Evolutionary conservation across 2,113 vertebrate genomes (phyloP).

Genomic region (Catharus bicknelli): DNA sequence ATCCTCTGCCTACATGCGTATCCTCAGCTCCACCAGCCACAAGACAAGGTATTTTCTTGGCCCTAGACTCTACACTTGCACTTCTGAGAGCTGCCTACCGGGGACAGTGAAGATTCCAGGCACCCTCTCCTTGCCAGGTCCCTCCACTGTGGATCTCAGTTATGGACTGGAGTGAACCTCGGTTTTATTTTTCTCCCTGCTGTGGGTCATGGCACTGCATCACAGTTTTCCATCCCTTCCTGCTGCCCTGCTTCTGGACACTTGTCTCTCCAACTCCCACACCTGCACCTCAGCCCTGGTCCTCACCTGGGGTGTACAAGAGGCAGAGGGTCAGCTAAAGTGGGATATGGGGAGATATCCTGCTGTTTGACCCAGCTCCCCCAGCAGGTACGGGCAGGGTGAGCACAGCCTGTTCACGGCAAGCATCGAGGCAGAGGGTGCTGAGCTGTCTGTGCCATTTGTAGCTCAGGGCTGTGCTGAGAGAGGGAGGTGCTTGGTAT

Average conservation of each 20-base stretch:
- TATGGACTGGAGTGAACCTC: background rate
- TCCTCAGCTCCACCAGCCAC: background rate
- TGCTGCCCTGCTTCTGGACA: accelerated
- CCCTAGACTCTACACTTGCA: background rate
- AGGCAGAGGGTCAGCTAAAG: background rate
- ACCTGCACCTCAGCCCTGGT: background rate
- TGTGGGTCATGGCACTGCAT: background rate
- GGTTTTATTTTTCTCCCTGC: background rate
- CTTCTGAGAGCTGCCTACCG: background rate
- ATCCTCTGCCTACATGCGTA: background rate
- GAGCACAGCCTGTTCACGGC: accelerated
- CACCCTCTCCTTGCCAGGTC: background rate
- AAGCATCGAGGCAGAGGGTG: accelerated
- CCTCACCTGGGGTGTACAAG: accelerated
- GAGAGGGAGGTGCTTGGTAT: background rate
- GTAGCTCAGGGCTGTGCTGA: accelerated
- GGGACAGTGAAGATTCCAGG: background rate
- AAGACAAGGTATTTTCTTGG: background rate
- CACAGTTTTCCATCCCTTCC: background rate
- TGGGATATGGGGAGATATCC: background rate
- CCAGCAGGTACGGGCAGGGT: accelerated
- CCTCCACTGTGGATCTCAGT: background rate
- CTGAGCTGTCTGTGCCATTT: accelerated
- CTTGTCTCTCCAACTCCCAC: accelerated
- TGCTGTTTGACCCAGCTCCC: background rate